These are phyloP conservation scores for Podilymbus podiceps DNA, from an alignment of 2,113 vertebrate genomes.

Conservation along the genomic window DNA sequence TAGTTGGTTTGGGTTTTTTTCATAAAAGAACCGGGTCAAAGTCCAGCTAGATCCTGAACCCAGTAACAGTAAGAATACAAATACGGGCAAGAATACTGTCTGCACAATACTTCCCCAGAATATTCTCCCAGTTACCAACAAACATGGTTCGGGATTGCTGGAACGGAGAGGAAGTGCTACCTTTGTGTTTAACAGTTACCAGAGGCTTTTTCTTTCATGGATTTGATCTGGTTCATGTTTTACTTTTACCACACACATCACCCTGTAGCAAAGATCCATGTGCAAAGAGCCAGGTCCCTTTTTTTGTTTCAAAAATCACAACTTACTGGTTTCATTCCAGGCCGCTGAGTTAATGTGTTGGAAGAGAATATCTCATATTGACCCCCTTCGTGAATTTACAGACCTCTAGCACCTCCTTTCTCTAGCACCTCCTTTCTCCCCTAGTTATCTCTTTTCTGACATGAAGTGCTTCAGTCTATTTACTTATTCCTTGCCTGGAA, in stretches of 20 bases:
- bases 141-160: not conserved
- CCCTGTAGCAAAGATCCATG: not conserved
- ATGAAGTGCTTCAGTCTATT: not conserved
- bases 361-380: not conserved
- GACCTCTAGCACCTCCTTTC: not conserved
- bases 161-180: not conserved
- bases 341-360: no score
- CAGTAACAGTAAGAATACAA: not conserved
- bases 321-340: not conserved
- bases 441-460: not conserved
- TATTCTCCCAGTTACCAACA: not conserved
- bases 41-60: not conserved
- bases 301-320: not conserved
- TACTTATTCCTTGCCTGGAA: not conserved
- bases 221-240: not conserved
- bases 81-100: not conserved
- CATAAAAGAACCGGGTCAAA: not conserved
- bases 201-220: not conserved
- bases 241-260: not conserved
- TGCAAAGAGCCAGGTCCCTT: not conserved
- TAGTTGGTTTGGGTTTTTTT: not conserved
- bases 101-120: not conserved
- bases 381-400: not conserved
- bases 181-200: not conserved
- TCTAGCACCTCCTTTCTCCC: not conserved